Evolutionary conservation across 2,888 invertebrate genomes (phyloP).

Genomic region (Hirtodrosophila alboralis): DNA sequence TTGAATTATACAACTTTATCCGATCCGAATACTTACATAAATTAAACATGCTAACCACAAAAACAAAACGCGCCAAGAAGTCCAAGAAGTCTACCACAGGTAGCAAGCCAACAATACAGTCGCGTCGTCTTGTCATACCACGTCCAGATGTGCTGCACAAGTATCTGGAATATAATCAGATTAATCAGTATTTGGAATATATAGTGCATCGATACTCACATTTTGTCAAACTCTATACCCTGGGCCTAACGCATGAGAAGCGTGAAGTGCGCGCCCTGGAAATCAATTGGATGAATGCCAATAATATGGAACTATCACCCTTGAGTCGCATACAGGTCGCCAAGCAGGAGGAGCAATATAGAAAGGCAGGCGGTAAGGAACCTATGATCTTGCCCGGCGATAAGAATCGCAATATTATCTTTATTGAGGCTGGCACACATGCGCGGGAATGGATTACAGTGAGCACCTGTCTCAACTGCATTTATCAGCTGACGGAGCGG

Average conservation of each 20-base stretch:
- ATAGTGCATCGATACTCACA: constrained; percentile 70
- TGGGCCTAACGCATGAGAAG: constrained; percentile 81
- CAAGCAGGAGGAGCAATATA: constrained; percentile 17
- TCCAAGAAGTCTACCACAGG: constrained; percentile 16
- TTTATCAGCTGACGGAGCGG: constrained; percentile 86
- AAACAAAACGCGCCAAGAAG: constrained; percentile 54
- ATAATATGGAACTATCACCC: constrained; percentile 53
- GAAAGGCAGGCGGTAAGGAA: constrained; percentile 6
- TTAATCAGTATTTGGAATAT: constrained; percentile 82
- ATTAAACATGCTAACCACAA: constrained; percentile 39
- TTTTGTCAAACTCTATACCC: constrained; percentile 76
- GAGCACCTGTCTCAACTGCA: constrained; percentile 86
- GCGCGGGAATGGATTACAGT: constrained; percentile 89
- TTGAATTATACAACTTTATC: too few relatives aligned
- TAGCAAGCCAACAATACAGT: neutral
- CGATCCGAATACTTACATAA: constrained; percentile 1
- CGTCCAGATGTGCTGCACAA: constrained; percentile 78
- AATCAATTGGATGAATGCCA: constrained; percentile 80
- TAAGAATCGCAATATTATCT: constrained; percentile 71
- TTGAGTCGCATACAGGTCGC: constrained; percentile 41
- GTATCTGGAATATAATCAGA: constrained; percentile 80
- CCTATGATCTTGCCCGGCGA: constrained; percentile 39
- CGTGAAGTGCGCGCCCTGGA: constrained; percentile 79
- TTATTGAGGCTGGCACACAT: constrained; percentile 85
- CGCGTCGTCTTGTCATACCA: constrained; percentile 57